These are phyloP conservation scores for Cryptus viduatorius DNA, from an alignment of 2,888 invertebrate genomes.

Conservation along the genomic window DNA sequence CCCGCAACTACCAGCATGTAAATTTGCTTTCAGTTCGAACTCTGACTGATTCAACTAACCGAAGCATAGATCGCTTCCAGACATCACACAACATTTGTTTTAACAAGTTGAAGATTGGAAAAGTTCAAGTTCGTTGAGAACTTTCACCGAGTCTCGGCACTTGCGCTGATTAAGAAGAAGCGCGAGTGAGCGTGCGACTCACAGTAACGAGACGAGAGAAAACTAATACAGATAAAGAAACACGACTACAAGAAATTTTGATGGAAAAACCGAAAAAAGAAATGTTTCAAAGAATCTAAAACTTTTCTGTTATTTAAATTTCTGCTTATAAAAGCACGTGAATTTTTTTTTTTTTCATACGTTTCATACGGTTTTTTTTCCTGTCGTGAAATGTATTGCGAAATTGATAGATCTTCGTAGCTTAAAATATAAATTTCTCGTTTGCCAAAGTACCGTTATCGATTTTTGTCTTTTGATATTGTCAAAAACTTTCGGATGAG, in stretches of 20 bases:
- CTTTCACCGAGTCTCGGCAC: background rate
- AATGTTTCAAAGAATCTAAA: background rate
- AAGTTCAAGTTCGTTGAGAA: slow-evolving; percentile 14
- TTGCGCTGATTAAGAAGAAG: background rate
- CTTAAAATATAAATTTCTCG: no score
- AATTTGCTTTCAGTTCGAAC: slow-evolving; percentile 14
- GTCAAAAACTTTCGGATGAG: no score
- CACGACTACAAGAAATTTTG: background rate
- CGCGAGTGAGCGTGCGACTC: background rate
- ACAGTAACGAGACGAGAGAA: slow-evolving; percentile 2
- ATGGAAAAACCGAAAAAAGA: background rate
- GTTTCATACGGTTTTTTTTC: no score
- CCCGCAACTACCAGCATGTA: background rate
- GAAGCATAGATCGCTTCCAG: slow-evolving; percentile 18
- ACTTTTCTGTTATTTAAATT: no score
- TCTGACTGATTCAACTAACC: slow-evolving; percentile 18
- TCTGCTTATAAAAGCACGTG: no score
- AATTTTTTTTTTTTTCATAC: no score
- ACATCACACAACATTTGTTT: slow-evolving; percentile 33
- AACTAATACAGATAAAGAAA: background rate
- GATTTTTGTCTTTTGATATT: no score
- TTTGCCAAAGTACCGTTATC: no score
- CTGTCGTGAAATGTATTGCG: no score
- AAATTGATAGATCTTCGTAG: no score
- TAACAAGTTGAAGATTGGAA: background rate